These are phyloP conservation scores for Conops quadrifasciatus DNA, from an alignment of 2,888 invertebrate species.

Conservation along the genomic window DNA sequence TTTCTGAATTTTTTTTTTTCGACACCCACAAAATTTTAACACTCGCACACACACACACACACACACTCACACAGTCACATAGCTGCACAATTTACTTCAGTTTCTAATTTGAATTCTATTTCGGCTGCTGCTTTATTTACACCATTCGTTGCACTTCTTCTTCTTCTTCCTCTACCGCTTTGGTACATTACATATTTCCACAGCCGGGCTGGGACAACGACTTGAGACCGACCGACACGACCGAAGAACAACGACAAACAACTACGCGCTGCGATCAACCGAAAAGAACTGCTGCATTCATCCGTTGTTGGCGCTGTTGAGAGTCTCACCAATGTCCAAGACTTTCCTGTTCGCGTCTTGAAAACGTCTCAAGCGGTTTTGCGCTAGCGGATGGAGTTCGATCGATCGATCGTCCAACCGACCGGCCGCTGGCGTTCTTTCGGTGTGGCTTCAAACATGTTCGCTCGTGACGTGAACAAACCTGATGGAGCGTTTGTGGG, in stretches of 20 bases:
- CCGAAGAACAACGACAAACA: not conserved
- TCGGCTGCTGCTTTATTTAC: not conserved
- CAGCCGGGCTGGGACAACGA: not conserved
- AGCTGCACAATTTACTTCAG: constrained; percentile 10
- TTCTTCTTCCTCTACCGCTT: not conserved
- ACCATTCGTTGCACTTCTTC: not conserved
- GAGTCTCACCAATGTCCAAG: not conserved
- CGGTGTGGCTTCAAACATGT: too few relatives aligned
- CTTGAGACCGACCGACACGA: not conserved
- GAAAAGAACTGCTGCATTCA: constrained; percentile 42
- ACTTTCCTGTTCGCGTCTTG: not conserved
- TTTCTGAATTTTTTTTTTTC: not conserved
- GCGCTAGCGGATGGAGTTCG: not conserved
- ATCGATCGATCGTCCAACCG: too few relatives aligned
- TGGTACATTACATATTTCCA: not conserved
- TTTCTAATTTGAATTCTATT: not conserved
- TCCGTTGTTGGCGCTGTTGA: constrained; percentile 8
- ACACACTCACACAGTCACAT: constrained; percentile 2
- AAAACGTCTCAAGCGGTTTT: too few relatives aligned
- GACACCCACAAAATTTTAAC: not conserved
- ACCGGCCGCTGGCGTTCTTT: too few relatives aligned
- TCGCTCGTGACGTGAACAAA: too few relatives aligned
- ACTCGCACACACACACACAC: constrained; percentile 11
- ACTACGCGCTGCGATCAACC: constrained; percentile 42
- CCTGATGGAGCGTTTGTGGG: too few relatives aligned